These are phyloP conservation scores for Drosophila jambulina DNA, from an alignment of 1,140 invertebrate species.

Conservation along the genomic window DNA sequence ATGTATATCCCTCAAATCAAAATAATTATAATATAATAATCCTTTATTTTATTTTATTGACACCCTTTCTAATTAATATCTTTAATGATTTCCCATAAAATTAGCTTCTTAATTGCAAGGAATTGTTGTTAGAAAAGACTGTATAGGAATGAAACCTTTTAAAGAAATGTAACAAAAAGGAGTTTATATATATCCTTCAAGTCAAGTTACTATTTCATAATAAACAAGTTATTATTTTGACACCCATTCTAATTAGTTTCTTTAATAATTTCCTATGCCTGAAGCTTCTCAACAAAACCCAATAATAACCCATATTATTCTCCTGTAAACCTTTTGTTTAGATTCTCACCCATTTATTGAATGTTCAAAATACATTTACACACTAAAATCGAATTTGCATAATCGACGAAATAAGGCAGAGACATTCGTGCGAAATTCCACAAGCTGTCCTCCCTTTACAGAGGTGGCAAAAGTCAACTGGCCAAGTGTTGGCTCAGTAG, in stretches of 20 bases:
- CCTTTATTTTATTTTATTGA: too few species aligned
- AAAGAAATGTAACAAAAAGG: background rate
- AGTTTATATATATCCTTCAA: background rate
- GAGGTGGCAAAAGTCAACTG: conserved; percentile 74
- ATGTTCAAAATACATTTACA: conserved; percentile 7
- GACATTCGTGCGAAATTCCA: conserved; percentile 61
- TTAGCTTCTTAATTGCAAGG: background rate
- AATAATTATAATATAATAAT: too few species aligned
- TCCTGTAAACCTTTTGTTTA: background rate
- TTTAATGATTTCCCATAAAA: background rate
- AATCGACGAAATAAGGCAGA: conserved; percentile 24
- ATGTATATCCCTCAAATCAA: too few species aligned
- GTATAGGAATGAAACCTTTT: too few species aligned
- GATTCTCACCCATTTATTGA: background rate
- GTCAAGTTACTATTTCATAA: background rate
- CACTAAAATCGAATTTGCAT: conserved; percentile 20
- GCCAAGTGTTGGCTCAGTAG: conserved; percentile 48
- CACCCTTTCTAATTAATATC: background rate
- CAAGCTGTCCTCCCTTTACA: conserved; percentile 27
- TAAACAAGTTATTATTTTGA: too few species aligned
- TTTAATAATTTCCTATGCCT: background rate
- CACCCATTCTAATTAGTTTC: background rate
- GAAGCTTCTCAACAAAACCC: background rate
- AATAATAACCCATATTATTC: background rate
- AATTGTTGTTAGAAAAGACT: too few species aligned